Base-by-base conservation (phyloP, 2,888 invertebrate species). In the Sesia apiformis region DNA sequence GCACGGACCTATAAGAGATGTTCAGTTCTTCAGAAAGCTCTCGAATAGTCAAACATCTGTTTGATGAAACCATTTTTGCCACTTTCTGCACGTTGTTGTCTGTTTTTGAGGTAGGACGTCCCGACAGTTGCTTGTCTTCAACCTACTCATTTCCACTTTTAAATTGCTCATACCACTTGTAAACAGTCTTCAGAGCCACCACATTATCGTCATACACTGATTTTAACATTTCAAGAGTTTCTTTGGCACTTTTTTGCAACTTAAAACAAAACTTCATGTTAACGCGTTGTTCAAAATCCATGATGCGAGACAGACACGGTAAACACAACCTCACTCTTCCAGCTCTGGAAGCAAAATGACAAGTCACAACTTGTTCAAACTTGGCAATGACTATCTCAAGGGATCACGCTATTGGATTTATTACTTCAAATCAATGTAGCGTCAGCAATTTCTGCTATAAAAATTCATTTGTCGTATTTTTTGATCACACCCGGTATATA, bases 361-460 rank as follows among this genome's bases (percentile, higher is more conserved):
- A 42, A 53, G 3, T 53, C 38, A 53, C 53, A 53, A 53, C 43
- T 53, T 42, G n/a, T 53, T 53, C 23, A 53, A 53, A 53, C 8
- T 53, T 43, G 53, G 7, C n/a, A 53, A 41, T 42, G 43, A 8
- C 43, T 49, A 49, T 49, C 49, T 49, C 49, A 38, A 49, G 1
- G 4, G 23, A 8, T 49, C 23, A 23, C n/a, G 23, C 5, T 4
- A 4, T 50, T 4, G 23, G 23, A 23, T 23, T 23, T 23, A 23
- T 23, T 23, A 23, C 23, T 23, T 23, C 23, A 23, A 23, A 23
- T n/a, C n/a, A 23, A 2, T 23, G 23, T 23, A 23, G 23, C 23
- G 23, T 23, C 23, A 23, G 23, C 23, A 23, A 2, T 23, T 23
- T 1, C 2, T 23, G 23, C 23, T 23, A 23, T 23, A n/a, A 23